A percentile compares a stretch with the other conserved stretches of the same genome.
These are phyloP conservation scores for Micromussa lordhowensis DNA, from an alignment of 92 coral and sea anemone species.

Conservation along the genomic window DNA sequence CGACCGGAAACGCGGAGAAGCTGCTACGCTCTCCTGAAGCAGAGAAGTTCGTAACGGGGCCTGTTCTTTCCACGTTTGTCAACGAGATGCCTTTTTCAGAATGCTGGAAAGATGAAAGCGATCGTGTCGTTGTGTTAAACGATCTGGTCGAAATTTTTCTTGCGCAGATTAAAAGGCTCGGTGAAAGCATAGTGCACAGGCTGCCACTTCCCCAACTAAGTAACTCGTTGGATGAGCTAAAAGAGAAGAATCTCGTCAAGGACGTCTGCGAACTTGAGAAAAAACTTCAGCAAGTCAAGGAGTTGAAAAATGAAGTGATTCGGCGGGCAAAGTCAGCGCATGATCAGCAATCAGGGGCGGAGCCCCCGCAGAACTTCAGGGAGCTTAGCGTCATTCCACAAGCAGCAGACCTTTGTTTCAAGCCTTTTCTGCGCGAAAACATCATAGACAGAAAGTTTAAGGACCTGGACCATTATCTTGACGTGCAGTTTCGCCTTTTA, in stretches of 20 bases:
- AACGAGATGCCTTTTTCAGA: constrained; percentile 29
- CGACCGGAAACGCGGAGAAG: constrained; percentile 17
- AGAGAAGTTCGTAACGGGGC: constrained; percentile 22
- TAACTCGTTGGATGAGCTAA: constrained; percentile 31
- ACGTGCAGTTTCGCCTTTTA: constrained; percentile 90
- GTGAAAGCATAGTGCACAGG: constrained; percentile 23
- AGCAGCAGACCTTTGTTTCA: constrained; percentile 59
- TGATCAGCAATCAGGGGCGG: constrained; percentile 15
- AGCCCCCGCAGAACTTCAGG: constrained; percentile 84
- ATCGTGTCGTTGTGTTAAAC: background rate
- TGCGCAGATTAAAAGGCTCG: constrained; percentile 1
- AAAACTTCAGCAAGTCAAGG: constrained; percentile 45
- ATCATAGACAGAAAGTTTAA: constrained; percentile 66
- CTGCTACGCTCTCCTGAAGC: constrained; percentile 11
- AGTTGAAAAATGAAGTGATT: constrained; percentile 55
- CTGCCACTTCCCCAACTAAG: constrained; percentile 74
- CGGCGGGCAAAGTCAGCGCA: constrained; percentile 22
- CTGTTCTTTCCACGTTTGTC: constrained; percentile 35
- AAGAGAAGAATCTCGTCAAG: constrained; percentile 16
- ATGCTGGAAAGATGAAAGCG: background rate
- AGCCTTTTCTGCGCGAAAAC: constrained; percentile 86
- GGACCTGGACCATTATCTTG: constrained; percentile 85
- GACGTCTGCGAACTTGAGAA: constrained; percentile 46
- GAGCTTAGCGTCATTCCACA: constrained; percentile 77
- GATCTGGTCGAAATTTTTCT: constrained; percentile 19